phyloP scores from a whole-genome alignment of 2,113 vertebrate species.

The Zosterops pallidus region DNA sequence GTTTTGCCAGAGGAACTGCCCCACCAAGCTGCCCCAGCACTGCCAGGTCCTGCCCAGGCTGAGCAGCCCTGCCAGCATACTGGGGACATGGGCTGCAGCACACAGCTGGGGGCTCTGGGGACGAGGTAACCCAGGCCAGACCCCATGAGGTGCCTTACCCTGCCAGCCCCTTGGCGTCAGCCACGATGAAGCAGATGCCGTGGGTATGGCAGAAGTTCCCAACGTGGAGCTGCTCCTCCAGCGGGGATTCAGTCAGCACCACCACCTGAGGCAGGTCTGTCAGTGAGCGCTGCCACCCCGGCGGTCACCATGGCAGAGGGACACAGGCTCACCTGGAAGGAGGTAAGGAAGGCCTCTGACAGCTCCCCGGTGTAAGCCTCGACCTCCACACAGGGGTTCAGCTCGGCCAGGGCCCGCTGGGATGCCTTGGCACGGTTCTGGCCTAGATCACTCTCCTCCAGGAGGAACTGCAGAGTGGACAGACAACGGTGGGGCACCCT shows the following conservation, averaged over 20 bases:
- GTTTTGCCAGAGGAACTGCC: background rate
- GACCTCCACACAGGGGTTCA: constrained; percentile 79
- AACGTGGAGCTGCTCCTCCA: constrained; percentile 84
- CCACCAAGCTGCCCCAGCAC: background rate
- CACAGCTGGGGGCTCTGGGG: background rate
- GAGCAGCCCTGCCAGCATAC: rapidly evolving
- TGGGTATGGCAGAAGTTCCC: constrained; percentile 79
- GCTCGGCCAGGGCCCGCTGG: constrained; percentile 62
- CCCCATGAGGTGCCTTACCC: constrained; percentile 71
- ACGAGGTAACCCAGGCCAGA: background rate
- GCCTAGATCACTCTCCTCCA: constrained; percentile 76
- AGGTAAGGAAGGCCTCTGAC: constrained; percentile 68
- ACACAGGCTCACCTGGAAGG: constrained; percentile 75
- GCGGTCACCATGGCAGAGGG: rapidly evolving
- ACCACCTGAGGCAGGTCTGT: constrained; percentile 74
- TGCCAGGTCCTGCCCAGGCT: background rate
- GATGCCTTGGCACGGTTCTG: constrained; percentile 81
- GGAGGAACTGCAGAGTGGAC: constrained; percentile 77
- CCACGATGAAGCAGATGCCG: constrained; percentile 80
- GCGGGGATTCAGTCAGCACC: constrained; percentile 81
- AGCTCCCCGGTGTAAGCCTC: constrained; percentile 59
- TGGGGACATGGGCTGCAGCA: rapidly evolving
- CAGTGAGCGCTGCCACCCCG: rapidly evolving
- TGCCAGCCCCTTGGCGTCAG: constrained; percentile 84
- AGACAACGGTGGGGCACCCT: background rate